phyloP scores from a whole-genome alignment of 2,113 vertebrate genomes.

The Gallinago undulata region DNA sequence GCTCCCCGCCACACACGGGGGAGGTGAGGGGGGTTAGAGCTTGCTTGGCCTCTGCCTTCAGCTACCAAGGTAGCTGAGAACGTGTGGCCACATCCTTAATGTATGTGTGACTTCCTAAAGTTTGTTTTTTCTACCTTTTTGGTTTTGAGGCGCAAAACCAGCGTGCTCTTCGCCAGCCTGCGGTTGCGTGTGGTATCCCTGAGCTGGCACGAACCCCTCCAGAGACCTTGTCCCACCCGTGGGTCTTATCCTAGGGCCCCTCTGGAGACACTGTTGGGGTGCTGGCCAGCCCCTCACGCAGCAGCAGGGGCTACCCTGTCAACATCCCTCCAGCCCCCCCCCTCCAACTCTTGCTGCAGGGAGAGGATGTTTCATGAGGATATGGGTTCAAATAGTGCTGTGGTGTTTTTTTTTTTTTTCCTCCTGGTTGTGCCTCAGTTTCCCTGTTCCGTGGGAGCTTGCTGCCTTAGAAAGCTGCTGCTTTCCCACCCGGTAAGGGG shows the following conservation, averaged over 20 bases:
- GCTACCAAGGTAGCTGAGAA: background rate
- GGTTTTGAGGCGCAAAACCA: background rate
- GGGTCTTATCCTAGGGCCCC: fast-evolving
- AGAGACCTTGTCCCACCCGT: fast-evolving
- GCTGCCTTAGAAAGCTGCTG: background rate
- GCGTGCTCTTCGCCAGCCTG: background rate
- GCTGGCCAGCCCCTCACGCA: background rate
- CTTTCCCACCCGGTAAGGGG: fast-evolving
- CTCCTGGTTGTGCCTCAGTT: background rate
- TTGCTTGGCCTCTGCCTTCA: background rate
- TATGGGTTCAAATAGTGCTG: fast-evolving
- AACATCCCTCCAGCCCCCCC: too few species aligned
- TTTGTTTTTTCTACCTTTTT: background rate
- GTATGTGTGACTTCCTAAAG: background rate
- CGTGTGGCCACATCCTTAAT: fast-evolving
- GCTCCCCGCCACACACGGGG: fast-evolving
- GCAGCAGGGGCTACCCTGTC: fast-evolving
- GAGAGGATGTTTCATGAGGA: background rate
- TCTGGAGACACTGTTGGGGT: background rate
- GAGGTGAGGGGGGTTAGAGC: fast-evolving
- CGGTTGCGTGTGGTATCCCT: fast-evolving
- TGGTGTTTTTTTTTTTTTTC: background rate
- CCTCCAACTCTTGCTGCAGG: background rate
- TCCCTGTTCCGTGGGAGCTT: background rate
- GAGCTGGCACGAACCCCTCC: background rate